Percentiles rank a stretch among this genome's conserved stretches.
Evolutionary conservation across 2,797 vertebrate genomes (phyloP).

Genomic region (Phyllotis vaccarum): DNA sequence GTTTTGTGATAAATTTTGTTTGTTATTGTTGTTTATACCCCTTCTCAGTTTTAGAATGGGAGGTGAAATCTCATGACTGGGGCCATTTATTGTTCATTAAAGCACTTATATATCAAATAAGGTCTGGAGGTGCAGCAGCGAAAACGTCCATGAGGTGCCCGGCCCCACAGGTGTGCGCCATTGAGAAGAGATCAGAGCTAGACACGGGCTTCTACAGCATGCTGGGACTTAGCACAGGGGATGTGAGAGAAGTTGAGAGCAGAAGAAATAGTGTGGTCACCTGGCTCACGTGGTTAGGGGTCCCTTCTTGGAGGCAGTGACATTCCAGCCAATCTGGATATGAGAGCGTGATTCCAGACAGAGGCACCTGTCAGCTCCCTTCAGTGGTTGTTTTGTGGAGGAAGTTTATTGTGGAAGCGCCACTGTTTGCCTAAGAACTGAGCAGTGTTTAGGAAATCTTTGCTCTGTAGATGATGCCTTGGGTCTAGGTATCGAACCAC

Average conservation of each 20-base stretch:
- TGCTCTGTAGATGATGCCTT: background rate
- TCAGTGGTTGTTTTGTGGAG: background rate
- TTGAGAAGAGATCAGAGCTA: background rate
- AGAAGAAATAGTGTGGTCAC: background rate
- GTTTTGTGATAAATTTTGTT: background rate
- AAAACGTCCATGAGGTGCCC: background rate
- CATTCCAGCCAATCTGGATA: background rate
- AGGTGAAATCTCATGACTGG: background rate
- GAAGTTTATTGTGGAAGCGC: background rate
- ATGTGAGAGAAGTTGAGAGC: background rate
- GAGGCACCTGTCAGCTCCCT: background rate
- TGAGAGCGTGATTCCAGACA: background rate
- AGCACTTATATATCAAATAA: background rate
- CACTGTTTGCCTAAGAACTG: background rate
- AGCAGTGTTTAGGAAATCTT: no score
- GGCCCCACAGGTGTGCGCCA: no score
- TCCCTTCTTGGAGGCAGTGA: background rate
- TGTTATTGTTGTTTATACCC: background rate
- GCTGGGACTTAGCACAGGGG: rapidly evolving
- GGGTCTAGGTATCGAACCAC: no score
- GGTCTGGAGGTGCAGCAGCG: rapidly evolving
- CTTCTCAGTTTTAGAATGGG: background rate
- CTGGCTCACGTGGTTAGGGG: no score
- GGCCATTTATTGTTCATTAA: background rate
- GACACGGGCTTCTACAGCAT: background rate